Conservation (phyloP, 2,888 invertebrate genomes). For the Drosophila algonquin region DNA sequence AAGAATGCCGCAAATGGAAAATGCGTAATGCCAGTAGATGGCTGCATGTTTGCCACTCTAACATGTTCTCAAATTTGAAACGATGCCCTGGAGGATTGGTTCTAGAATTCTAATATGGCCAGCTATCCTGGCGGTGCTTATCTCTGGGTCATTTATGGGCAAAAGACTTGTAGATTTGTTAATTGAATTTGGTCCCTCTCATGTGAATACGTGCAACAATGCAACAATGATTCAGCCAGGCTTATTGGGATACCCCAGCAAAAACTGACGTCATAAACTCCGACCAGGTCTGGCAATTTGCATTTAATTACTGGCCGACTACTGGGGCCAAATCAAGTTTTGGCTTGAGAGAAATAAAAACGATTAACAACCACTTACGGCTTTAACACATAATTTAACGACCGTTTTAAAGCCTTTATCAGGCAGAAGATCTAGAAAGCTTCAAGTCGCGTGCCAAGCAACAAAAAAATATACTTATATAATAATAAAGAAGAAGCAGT, state of each 20-base stretch:
- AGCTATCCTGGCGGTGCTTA: neutral
- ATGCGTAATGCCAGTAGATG: slow-evolving; percentile 5
- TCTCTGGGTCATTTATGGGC: neutral
- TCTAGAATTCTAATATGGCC: neutral
- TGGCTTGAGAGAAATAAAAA: slow-evolving; percentile 39
- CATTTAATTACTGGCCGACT: slow-evolving; percentile 19
- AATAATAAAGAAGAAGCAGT: slow-evolving; percentile 19
- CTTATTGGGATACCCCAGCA: neutral
- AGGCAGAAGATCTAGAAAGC: slow-evolving; percentile 24
- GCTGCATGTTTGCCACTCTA: slow-evolving; percentile 15
- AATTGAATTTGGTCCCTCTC: neutral
- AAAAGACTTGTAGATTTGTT: neutral
- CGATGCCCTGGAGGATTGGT: neutral
- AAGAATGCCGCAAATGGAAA: slow-evolving; percentile 15
- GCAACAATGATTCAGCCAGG: neutral
- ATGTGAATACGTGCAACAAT: neutral
- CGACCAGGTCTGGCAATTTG: slow-evolving; percentile 15
- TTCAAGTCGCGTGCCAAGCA: slow-evolving; percentile 54
- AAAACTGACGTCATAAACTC: neutral
- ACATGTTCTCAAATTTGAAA: slow-evolving; percentile 5
- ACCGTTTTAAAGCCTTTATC: slow-evolving; percentile 39
- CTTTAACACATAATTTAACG: slow-evolving; percentile 53
- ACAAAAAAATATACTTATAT: neutral
- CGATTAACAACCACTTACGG: slow-evolving; percentile 58
- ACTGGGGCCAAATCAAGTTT: slow-evolving; percentile 34